Base-by-base conservation (phyloP, 1,140 invertebrate genomes). In the Centruroides sculpturatus region DNA sequence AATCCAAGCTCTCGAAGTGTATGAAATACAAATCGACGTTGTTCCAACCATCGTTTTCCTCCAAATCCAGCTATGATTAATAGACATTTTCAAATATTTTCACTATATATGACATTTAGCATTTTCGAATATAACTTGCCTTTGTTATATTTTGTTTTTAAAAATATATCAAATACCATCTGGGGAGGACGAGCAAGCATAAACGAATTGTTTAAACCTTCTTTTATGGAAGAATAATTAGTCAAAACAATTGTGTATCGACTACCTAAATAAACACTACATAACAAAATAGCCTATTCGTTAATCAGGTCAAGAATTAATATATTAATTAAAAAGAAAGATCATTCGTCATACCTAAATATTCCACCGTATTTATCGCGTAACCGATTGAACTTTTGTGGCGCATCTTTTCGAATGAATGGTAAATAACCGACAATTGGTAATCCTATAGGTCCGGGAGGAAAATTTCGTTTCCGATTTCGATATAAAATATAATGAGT, bases 1-100 rank as follows among this genome's bases (percentile, higher is more conserved):
- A 87, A 85, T 13, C 89, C 88, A 8, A 88, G 76, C 34, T 82
- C 75, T 36, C 79, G 77, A 62, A 92, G 75, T 59, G 84, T 80
- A 61, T 80, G 80, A 52, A 88, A 69, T 4, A 83, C 79, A 73
- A 90, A 91, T 55, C 75, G 74, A 49, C 87, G 77, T 64, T 91
- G 83, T 64, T 85, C 82, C 54, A 75, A 77, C 88, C 89, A 92
- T 6, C 83, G 67, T 8, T 77, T 68, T 0, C 87, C 87, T 46
- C 55, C 65, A 7, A 59, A 55, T 4, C 58, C 59, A 36, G 49
- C 57, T 47, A 66, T 55, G 55, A 55, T 55, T 66, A 57, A 54
- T 13, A 35, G 3, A 53, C 5, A 53, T 53, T 6, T 41, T 6
- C 41, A 41, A 41, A 41, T 41, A 41, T 5, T 41, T 41, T 41